Evolutionary conservation across 2,113 vertebrate genomes (phyloP).

Genomic region (Chaetops frenatus): DNA sequence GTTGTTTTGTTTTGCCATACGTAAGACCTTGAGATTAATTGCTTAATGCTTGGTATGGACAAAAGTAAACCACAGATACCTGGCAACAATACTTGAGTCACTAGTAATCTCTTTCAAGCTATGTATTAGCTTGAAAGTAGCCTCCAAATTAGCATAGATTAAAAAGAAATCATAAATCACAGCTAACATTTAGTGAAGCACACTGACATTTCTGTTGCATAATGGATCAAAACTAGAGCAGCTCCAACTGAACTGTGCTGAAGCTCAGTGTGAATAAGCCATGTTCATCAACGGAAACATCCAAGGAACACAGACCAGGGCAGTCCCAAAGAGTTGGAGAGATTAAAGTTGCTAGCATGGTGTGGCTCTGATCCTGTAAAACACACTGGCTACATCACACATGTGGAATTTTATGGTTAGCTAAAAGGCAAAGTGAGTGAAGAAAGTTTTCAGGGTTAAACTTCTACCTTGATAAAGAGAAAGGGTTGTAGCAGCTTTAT

Average conservation of each 20-base stretch:
- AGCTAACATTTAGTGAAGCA: neutral
- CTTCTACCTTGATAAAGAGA: neutral
- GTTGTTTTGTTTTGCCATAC: neutral
- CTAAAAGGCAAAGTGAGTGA: neutral
- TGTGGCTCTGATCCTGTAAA: neutral
- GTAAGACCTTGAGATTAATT: slow-evolving; percentile 24
- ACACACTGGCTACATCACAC: neutral
- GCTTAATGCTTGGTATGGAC: neutral
- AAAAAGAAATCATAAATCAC: neutral
- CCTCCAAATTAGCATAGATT: neutral
- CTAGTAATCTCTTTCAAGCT: neutral
- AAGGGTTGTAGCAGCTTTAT: neutral
- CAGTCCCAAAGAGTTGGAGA: neutral
- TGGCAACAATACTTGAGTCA: neutral
- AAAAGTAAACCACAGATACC: slow-evolving; percentile 36
- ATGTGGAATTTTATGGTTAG: neutral
- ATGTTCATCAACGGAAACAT: neutral
- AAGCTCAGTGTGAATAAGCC: neutral
- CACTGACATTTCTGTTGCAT: neutral
- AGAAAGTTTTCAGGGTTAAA: neutral
- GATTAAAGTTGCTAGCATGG: neutral
- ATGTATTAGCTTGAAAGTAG: neutral
- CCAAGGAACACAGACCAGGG: neutral
- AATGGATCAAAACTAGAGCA: neutral
- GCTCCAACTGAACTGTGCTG: neutral